These are phyloP conservation scores for Vollenhovia emeryi DNA, from an alignment of 1,140 invertebrate genomes.

Conservation along the genomic window DNA sequence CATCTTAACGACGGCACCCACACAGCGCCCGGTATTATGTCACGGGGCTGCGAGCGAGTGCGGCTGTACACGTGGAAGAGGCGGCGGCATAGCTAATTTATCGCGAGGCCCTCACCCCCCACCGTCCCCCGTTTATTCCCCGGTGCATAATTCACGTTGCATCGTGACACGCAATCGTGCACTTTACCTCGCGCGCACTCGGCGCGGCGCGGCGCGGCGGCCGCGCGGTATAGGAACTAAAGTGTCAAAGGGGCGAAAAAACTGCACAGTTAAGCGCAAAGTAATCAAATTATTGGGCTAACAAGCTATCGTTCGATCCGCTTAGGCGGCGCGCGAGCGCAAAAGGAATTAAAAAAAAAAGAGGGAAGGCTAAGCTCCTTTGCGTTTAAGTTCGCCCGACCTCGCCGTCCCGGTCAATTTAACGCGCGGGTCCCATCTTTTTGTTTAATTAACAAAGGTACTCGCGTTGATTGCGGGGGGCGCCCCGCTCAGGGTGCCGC, in stretches of 20 bases:
- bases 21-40: slow-evolving; percentile 22
- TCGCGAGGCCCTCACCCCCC: slow-evolving; percentile 15
- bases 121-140: slow-evolving; percentile 45
- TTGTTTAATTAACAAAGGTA: slow-evolving; percentile 57
- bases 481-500: background rate
- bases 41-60: background rate
- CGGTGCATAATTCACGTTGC: slow-evolving; percentile 52
- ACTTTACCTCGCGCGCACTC: slow-evolving; percentile 19
- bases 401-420: slow-evolving; percentile 22
- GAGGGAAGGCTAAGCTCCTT: slow-evolving; percentile 27
- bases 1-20: slow-evolving; percentile 40
- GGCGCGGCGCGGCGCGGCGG: background rate
- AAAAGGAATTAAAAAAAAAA: background rate
- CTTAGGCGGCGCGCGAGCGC: background rate
- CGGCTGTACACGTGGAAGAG: background rate
- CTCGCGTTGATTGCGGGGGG: slow-evolving; percentile 39
- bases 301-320: slow-evolving; percentile 52
- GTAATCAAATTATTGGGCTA: slow-evolving; percentile 52
- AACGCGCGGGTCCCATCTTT: slow-evolving; percentile 33
- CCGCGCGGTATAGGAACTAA: slow-evolving; percentile 14
- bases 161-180: slow-evolving; percentile 55
- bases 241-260: slow-evolving; percentile 44
- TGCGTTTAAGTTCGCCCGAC: slow-evolving; percentile 26
- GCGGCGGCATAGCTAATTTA: slow-evolving; percentile 45
- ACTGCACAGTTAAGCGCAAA: slow-evolving; percentile 42